Base-by-base conservation (phyloP, 1,140 invertebrate genomes). In the Dysdera silvatica region DNA sequence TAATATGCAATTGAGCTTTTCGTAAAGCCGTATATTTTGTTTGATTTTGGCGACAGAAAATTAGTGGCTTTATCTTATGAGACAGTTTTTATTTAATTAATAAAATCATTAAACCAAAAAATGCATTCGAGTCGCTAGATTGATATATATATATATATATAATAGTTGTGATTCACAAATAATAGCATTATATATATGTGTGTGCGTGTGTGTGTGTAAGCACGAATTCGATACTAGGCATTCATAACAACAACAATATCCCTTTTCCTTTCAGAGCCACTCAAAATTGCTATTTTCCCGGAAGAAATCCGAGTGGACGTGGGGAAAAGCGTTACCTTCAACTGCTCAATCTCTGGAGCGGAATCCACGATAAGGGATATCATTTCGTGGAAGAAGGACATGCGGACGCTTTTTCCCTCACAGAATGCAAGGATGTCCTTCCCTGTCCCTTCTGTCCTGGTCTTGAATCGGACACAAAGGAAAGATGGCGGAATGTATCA, bases 401-500 rank as follows among this genome's bases (percentile, higher is more conserved):
- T 75, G 59, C 40, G 53, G 37, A 29, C 45, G 20, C 40, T 66
- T 5, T 53, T 63, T n/a, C n/a, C 66, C 6, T 40, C 45, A n/a
- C 31, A 45, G 3, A 56, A 63, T 49, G 33, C 58, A 23, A n/a
- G 51, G 37, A 41, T 67, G 20, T 43, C 37, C n/a, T 47, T 56
- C 12, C 45, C 58, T 14, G 33, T 48, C 10, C 49, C 47, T 14
- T 61, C 61, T 33, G 61, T 71, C 14, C 32, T 78, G 20, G 67
- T 72, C 31, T 71, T 79, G 8, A 56, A 64, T 0, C 86, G 87
- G 6, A 90, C 97, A 0, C 87, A 89, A 75, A 90, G 94, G 71
- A 88, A 93, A 76, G 92, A 96, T 74, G 91, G 91, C 73, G 94
- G 93, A 75, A 96, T 96, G 92, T 98, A 96, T 74, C 93, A 96